Evolutionary conservation across 1,140 invertebrate species (phyloP).

Genomic region (Apis laboriosa): DNA sequence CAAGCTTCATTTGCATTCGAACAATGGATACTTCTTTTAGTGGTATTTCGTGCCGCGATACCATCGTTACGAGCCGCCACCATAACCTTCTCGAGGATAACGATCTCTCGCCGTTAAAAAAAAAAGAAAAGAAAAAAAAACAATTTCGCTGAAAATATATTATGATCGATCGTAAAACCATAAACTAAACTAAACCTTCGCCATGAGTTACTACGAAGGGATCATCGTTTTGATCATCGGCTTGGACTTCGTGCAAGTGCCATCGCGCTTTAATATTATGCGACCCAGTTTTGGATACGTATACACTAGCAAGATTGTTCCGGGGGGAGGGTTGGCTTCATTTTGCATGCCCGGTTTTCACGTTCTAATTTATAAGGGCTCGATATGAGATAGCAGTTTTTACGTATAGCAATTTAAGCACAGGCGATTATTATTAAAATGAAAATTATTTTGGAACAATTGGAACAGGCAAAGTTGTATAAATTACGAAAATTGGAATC

Average conservation of each 20-base stretch:
- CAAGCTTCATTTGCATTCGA: conserved; percentile 52
- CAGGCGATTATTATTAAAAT: background rate
- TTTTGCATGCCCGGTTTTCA: background rate
- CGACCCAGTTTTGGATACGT: conserved; percentile 7
- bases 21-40: conserved; percentile 49
- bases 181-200: too few relatives aligned
- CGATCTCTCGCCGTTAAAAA: background rate
- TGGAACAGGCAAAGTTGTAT: too few relatives aligned
- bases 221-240: background rate
- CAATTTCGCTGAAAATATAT: background rate
- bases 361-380: conserved; percentile 5
- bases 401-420: background rate
- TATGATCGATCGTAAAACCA: background rate
- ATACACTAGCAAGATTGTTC: background rate
- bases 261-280: conserved; percentile 25
- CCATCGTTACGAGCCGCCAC: background rate
- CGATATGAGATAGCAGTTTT: background rate
- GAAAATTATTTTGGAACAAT: background rate
- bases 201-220: background rate
- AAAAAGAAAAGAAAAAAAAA: background rate
- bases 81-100: background rate
- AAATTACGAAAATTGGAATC: too few relatives aligned
- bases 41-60: conserved; percentile 18
- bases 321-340: conserved; percentile 12
- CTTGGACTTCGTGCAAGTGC: background rate